Percentiles rank a stretch among this genome's conserved stretches.
phyloP scores from a whole-genome alignment of 2,888 invertebrate genomes.

The Lysandra bellargus region DNA sequence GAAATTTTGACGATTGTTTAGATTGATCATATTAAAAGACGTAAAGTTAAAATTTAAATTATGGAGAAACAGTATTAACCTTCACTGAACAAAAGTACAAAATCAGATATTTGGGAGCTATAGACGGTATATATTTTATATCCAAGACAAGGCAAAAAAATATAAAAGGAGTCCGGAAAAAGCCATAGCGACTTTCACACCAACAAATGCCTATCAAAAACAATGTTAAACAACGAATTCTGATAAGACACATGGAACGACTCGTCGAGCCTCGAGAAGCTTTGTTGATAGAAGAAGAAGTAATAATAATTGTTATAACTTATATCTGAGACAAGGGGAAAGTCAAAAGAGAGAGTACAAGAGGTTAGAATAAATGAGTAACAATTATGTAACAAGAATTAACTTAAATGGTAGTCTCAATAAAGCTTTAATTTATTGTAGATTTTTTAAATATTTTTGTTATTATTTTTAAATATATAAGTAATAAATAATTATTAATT shows the following conservation, averaged over 20 bases:
- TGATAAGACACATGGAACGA: not conserved
- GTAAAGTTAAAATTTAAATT: not conserved
- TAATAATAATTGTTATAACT: no score
- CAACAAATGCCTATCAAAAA: not conserved
- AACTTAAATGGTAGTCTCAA: not conserved
- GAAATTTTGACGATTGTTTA: not conserved
- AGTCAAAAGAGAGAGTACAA: not conserved
- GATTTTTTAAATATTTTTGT: not conserved
- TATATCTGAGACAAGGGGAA: not conserved
- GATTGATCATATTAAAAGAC: not conserved
- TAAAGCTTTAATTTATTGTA: not conserved
- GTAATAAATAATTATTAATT: not conserved
- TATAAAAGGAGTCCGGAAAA: not conserved
- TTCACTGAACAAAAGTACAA: not conserved
- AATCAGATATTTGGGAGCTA: not conserved
- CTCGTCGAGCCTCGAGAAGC: not conserved
- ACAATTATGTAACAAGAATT: not conserved
- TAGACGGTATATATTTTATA: not conserved
- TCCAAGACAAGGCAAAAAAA: not conserved
- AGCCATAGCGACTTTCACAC: not conserved
- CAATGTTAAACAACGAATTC: not conserved
- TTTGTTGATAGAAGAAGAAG: not conserved
- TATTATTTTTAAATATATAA: not conserved
- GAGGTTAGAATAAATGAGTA: not conserved
- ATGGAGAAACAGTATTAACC: not conserved